Evolutionary conservation across 2,888 invertebrate species (phyloP).

Genomic region (Camptogramma bilineatum): DNA sequence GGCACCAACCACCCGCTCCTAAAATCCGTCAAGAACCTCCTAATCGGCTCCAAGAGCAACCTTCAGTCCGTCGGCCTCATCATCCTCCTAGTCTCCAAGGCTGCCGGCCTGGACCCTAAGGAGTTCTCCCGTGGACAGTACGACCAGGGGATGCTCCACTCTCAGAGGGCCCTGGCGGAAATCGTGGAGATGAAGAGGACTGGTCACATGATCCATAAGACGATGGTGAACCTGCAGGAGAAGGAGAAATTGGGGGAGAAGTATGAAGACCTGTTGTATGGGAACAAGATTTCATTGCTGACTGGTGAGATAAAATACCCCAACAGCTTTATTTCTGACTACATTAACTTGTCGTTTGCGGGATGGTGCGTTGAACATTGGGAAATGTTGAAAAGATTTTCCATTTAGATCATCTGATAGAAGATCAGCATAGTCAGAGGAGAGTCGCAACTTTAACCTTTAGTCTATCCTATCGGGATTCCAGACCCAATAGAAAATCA

Average conservation of each 20-base stretch:
- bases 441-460: too few relatives aligned
- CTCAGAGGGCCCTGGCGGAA: slow-evolving; percentile 79
- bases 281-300: slow-evolving; percentile 77
- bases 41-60: slow-evolving; percentile 93
- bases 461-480: too few relatives aligned
- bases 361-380: too few relatives aligned
- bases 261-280: slow-evolving; percentile 72
- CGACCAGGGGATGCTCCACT: slow-evolving; percentile 73
- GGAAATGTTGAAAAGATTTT: too few relatives aligned
- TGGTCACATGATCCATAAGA: slow-evolving; percentile 76
- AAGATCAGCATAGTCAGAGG: too few relatives aligned
- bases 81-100: slow-evolving; percentile 92
- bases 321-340: background rate
- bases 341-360: background rate
- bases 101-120: slow-evolving; percentile 85
- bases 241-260: slow-evolving; percentile 64
- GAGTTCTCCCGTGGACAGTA: slow-evolving; percentile 63
- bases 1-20: slow-evolving; percentile 94
- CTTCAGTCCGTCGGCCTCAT: slow-evolving; percentile 95
- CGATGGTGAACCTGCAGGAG: slow-evolving; percentile 74
- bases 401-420: too few relatives aligned
- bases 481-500: too few relatives aligned
- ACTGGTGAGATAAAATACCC: slow-evolving; percentile 61
- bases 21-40: slow-evolving; percentile 92
- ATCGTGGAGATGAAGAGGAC: slow-evolving; percentile 82